Conservation (phyloP, 2,888 invertebrate species). For the Pheosia tremula region DNA sequence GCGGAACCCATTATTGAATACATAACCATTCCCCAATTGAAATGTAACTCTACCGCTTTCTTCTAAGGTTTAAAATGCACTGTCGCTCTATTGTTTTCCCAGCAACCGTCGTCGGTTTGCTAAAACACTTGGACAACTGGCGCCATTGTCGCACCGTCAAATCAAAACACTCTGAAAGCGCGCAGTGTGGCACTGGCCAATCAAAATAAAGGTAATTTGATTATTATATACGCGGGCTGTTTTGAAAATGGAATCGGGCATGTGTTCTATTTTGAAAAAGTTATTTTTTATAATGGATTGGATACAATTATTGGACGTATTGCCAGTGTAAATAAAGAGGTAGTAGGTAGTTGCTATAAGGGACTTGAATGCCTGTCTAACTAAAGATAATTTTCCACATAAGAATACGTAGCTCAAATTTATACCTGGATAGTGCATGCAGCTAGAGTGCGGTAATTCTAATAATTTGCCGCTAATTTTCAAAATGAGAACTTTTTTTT, state of each 20-base stretch:
- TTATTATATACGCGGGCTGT: slow-evolving; percentile 62
- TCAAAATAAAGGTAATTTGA: slow-evolving; percentile 77
- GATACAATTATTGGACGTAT: too few species aligned
- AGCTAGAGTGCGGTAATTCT: too few species aligned
- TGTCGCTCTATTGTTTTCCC: slow-evolving; percentile 24
- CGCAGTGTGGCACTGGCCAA: slow-evolving; percentile 67
- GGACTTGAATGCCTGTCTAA: too few species aligned
- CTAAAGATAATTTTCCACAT: too few species aligned
- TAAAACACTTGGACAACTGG: slow-evolving; percentile 77
- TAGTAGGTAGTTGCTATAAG: too few species aligned
- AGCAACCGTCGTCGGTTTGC: slow-evolving; percentile 51
- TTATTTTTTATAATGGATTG: not conserved
- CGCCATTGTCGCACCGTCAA: slow-evolving; percentile 66
- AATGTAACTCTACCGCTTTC: slow-evolving; percentile 22
- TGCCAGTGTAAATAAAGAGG: too few species aligned
- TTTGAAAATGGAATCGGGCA: slow-evolving; percentile 56
- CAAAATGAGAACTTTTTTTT: too few species aligned
- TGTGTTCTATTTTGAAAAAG: slow-evolving; percentile 29
- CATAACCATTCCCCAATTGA: slow-evolving; percentile 15
- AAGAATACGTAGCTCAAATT: too few species aligned
- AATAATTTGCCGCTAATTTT: too few species aligned
- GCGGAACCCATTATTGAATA: slow-evolving; percentile 27
- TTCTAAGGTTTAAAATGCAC: slow-evolving; percentile 23
- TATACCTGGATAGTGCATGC: too few species aligned
- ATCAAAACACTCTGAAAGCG: slow-evolving; percentile 74